Percentiles rank a stretch among this genome's conserved stretches.
phyloP scores from a whole-genome alignment of 2,797 vertebrate genomes.

The Crypturellus tataupa region DNA sequence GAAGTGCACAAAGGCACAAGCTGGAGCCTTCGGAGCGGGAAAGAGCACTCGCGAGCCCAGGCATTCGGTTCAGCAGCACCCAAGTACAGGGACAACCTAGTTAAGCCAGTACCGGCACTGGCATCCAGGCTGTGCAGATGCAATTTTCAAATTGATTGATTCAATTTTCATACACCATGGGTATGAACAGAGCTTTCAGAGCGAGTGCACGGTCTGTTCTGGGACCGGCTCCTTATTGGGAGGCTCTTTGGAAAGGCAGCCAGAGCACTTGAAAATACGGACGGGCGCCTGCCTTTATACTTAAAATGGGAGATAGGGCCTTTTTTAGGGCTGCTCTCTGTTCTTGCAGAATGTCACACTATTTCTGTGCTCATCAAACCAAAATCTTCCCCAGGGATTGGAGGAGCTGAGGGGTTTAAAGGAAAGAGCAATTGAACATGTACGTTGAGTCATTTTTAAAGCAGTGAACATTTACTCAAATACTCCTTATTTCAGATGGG shows the following conservation, averaged over 20 bases:
- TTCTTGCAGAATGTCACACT: neutral
- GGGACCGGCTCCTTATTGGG: neutral
- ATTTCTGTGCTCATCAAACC: neutral
- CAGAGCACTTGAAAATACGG: neutral
- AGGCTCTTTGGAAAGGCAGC: neutral
- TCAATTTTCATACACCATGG: neutral
- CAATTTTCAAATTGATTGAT: neutral
- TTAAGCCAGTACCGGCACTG: neutral
- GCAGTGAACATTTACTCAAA: neutral
- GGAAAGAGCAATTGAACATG: neutral
- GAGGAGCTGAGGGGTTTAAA: neutral
- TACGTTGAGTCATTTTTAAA: neutral
- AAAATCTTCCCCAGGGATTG: neutral
- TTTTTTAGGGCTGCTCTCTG: accelerated
- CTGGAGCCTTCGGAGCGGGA: neutral
- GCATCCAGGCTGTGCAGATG: neutral
- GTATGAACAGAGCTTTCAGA: neutral
- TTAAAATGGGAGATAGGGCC: neutral
- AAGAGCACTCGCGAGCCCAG: neutral
- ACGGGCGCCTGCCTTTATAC: neutral
- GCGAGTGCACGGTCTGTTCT: accelerated
- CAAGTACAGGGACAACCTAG: accelerated
- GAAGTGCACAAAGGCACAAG: neutral
- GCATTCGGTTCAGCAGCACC: neutral
- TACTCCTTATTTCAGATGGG: neutral